Evolutionary conservation across 2,888 invertebrate genomes (phyloP).

Genomic region (Lottia scabra): DNA sequence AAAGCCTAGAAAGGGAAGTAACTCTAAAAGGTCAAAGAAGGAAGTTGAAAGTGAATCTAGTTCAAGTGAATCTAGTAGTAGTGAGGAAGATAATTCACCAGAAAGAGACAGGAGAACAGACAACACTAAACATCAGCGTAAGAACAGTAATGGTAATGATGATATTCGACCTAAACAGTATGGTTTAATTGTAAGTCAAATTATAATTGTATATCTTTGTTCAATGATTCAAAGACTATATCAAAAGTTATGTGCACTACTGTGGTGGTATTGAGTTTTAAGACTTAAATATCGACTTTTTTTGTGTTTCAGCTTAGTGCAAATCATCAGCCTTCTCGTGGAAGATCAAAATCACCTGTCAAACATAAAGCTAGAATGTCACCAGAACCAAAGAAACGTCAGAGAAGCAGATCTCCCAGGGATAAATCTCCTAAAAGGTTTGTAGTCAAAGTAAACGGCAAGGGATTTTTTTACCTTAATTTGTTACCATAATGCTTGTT

Average conservation of each 20-base stretch:
- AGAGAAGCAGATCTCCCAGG: constrained; percentile 4
- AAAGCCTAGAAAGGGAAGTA: no score
- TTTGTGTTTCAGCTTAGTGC: neutral
- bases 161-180: constrained; percentile 25
- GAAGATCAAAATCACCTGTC: constrained; percentile 8
- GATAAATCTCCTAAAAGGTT: constrained; percentile 6
- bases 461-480: no score
- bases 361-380: neutral
- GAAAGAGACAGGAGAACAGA: no score
- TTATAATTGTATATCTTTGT: neutral
- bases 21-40: no score
- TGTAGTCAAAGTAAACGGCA: neutral
- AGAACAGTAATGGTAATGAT: neutral
- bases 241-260: no score
- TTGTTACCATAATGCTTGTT: no score
- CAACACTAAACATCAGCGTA: no score
- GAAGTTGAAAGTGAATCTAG: no score
- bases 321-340: neutral
- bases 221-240: no score
- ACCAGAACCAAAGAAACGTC: neutral
- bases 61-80: no score
- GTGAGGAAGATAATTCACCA: neutral
- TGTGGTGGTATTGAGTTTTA: no score
- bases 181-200: constrained; percentile 33
- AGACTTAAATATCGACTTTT: no score